These are phyloP conservation scores for Trypoxylus dichotomus DNA, from an alignment of 1,140 invertebrate genomes.

Conservation along the genomic window DNA sequence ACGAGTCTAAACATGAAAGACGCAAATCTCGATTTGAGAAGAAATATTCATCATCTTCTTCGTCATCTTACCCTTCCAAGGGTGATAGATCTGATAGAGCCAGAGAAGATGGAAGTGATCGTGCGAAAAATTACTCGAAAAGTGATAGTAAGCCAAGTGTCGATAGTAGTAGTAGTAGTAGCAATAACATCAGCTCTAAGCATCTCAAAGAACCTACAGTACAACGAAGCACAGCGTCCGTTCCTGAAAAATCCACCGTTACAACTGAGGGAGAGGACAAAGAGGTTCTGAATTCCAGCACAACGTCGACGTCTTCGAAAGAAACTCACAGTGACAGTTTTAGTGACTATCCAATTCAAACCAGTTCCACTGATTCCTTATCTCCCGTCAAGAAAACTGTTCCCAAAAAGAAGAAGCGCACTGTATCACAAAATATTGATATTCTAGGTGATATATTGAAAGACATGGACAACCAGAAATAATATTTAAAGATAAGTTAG, in stretches of 20 bases:
- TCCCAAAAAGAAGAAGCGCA: slow-evolving; percentile 44
- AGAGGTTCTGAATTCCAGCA: not conserved
- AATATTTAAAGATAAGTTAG: slow-evolving; percentile 29
- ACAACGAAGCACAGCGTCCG: slow-evolving; percentile 17
- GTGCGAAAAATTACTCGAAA: slow-evolving; percentile 24
- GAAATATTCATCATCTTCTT: not conserved
- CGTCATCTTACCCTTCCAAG: slow-evolving; percentile 11
- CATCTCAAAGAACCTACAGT: not conserved
- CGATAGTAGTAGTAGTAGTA: not conserved
- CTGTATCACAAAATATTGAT: slow-evolving; percentile 45
- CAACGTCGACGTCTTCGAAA: slow-evolving; percentile 1
- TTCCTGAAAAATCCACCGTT: slow-evolving; percentile 22
- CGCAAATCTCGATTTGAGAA: not conserved
- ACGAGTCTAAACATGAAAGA: not conserved
- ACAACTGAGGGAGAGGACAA: slow-evolving; percentile 17
- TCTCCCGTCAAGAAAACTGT: slow-evolving; percentile 24
- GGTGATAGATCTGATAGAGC: slow-evolving; percentile 13
- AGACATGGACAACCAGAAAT: slow-evolving; percentile 48
- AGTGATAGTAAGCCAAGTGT: not conserved
- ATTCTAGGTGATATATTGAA: slow-evolving; percentile 52
- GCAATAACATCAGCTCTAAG: not conserved
- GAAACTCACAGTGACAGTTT: slow-evolving; percentile 24
- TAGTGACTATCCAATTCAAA: slow-evolving; percentile 30
- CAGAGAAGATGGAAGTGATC: not conserved
- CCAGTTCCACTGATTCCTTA: not conserved